A percentile compares a stretch with the other conserved stretches of the same genome.
phyloP scores from a whole-genome alignment of 2,888 invertebrate species.

The Blastobasis lacticolella region DNA sequence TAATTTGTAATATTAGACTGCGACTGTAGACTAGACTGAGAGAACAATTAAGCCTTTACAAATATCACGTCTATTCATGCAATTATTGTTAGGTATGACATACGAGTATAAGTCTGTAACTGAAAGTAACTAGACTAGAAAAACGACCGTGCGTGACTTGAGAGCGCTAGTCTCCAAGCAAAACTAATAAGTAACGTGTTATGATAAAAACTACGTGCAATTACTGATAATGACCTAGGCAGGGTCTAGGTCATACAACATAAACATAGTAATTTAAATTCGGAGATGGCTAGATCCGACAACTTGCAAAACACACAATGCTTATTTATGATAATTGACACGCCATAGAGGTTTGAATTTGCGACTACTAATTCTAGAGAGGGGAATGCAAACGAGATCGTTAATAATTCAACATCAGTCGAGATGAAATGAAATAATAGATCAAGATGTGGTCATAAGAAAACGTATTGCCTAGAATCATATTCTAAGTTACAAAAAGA shows the following conservation, averaged over 20 bases:
- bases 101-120: too few species aligned
- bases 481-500: too few species aligned
- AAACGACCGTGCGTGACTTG: too few species aligned
- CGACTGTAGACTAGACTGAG: too few species aligned
- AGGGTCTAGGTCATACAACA: slow-evolving; percentile 1
- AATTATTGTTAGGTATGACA: too few species aligned
- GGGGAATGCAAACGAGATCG: not conserved
- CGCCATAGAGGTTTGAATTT: not conserved
- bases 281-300: not conserved
- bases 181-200: slow-evolving; percentile 1
- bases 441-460: too few species aligned
- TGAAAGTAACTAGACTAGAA: too few species aligned
- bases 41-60: too few species aligned
- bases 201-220: slow-evolving; percentile 1
- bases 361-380: not conserved
- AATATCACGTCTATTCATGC: too few species aligned
- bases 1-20: too few species aligned
- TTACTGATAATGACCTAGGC: slow-evolving; percentile 2
- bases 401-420: not conserved
- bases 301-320: not conserved
- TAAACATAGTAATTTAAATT: slow-evolving; percentile 1
- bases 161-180: not conserved
- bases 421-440: not conserved
- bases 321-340: not conserved
- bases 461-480: too few species aligned